A percentile compares a stretch with the other conserved stretches of the same genome.
Evolutionary conservation across 2,113 vertebrate species (phyloP).

Genomic region (Zosterops japonicus): DNA sequence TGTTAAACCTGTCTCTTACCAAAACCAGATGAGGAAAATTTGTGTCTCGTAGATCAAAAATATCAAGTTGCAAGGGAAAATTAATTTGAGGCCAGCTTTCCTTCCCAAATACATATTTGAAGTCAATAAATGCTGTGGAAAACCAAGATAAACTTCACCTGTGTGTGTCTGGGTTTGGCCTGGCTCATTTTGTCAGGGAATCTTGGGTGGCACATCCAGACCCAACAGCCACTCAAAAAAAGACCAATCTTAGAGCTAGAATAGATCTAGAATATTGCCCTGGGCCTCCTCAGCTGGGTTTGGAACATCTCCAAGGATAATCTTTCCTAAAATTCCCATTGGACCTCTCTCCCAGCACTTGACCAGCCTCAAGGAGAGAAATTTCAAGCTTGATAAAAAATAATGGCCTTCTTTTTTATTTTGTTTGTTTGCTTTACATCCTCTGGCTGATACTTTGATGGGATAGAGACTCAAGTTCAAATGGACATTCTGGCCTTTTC

Average conservation of each 20-base stretch:
- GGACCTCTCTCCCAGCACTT: background rate
- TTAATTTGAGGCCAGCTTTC: background rate
- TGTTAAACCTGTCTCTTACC: background rate
- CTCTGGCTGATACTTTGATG: background rate
- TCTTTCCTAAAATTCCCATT: background rate
- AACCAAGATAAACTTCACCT: background rate
- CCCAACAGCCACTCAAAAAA: background rate
- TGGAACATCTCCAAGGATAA: background rate
- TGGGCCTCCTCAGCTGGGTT: background rate
- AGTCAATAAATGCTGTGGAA: background rate
- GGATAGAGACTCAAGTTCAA: background rate
- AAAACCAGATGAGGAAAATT: background rate
- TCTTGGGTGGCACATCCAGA: background rate
- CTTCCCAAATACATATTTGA: background rate
- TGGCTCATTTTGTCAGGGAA: background rate
- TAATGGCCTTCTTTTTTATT: fast-evolving
- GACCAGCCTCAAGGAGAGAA: background rate
- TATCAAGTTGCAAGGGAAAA: background rate
- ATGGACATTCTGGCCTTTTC: background rate
- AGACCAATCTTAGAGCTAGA: background rate
- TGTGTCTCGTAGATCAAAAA: background rate
- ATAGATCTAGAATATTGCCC: background rate
- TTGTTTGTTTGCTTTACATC: background rate
- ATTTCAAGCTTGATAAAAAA: background rate
- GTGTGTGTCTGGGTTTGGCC: fast-evolving